A percentile compares a stretch with the other conserved stretches of the same genome.
phyloP scores from a whole-genome alignment of 1,140 invertebrate genomes.

The Zaprionus davidi region DNA sequence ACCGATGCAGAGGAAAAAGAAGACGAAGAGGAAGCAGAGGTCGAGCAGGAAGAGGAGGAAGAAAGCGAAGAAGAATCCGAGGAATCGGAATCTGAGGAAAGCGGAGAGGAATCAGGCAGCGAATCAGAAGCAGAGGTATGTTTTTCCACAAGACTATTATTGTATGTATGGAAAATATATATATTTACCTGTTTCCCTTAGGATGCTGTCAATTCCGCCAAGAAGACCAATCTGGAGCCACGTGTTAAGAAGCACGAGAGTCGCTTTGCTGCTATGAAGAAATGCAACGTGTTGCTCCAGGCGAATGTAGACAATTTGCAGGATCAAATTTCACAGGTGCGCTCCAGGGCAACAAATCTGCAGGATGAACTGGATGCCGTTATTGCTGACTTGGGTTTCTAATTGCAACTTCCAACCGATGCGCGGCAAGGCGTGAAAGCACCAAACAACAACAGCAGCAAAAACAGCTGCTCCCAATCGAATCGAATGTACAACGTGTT shows the following conservation, averaged over 20 bases:
- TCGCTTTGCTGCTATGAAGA: conserved; percentile 91
- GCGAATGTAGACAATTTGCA: conserved; percentile 93
- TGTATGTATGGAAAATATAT: not conserved
- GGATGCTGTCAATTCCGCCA: conserved; percentile 87
- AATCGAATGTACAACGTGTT: conserved; percentile 58
- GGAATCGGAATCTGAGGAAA: conserved; percentile 87
- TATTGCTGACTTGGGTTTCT: conserved; percentile 81
- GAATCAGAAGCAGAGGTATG: conserved; percentile 87
- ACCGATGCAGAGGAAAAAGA: conserved; percentile 88
- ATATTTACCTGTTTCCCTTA: conserved; percentile 66
- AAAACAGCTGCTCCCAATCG: not conserved
- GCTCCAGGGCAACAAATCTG: conserved; percentile 89
- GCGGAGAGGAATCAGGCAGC: conserved; percentile 88
- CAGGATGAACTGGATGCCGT: conserved; percentile 92
- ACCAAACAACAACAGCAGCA: not conserved
- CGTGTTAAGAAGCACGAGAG: conserved; percentile 90
- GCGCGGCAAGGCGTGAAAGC: not conserved
- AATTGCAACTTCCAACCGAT: conserved; percentile 16
- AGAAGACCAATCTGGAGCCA: conserved; percentile 87
- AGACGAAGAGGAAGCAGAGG: conserved; percentile 87
- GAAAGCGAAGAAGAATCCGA: conserved; percentile 88
- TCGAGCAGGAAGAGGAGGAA: conserved; percentile 86
- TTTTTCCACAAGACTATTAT: not conserved
- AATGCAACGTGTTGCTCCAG: conserved; percentile 93
- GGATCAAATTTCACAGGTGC: conserved; percentile 92